Evolutionary conservation across 2,797 vertebrate species (phyloP).

Genomic region (Gouania willdenowi): DNA sequence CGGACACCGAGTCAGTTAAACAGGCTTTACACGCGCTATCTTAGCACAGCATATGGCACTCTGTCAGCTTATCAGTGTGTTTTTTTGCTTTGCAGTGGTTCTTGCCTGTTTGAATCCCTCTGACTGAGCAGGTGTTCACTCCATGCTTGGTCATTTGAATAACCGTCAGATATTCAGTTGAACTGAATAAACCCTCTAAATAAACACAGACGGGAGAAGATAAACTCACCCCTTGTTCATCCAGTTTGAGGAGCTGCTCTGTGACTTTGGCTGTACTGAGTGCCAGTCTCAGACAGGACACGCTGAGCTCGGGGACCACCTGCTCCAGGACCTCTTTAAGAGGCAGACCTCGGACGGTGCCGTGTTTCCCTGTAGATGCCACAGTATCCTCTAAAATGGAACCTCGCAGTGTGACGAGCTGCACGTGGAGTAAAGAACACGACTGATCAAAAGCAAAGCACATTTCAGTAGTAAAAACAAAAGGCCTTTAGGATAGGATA

Average conservation of each 20-base stretch:
- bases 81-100: neutral
- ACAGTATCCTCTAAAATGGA: conserved; percentile 86
- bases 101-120: neutral
- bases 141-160: neutral
- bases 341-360: conserved; percentile 83
- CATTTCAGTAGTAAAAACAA: too few species aligned
- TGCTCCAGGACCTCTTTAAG: conserved; percentile 87
- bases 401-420: conserved; percentile 89
- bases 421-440: neutral
- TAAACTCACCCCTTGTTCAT: conserved; percentile 89
- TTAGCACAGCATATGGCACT: neutral
- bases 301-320: conserved; percentile 84
- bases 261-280: conserved; percentile 85
- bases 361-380: conserved; percentile 79
- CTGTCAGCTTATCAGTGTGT: neutral
- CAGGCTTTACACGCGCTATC: neutral
- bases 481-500: too few species aligned
- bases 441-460: too few species aligned
- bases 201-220: neutral
- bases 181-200: neutral
- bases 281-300: conserved; percentile 83
- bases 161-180: neutral
- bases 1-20: conserved; percentile 3
- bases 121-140: neutral
- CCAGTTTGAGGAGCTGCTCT: conserved; percentile 92